These are phyloP conservation scores for Anastatus disparis DNA, from an alignment of 1,140 invertebrate genomes.

Conservation along the genomic window DNA sequence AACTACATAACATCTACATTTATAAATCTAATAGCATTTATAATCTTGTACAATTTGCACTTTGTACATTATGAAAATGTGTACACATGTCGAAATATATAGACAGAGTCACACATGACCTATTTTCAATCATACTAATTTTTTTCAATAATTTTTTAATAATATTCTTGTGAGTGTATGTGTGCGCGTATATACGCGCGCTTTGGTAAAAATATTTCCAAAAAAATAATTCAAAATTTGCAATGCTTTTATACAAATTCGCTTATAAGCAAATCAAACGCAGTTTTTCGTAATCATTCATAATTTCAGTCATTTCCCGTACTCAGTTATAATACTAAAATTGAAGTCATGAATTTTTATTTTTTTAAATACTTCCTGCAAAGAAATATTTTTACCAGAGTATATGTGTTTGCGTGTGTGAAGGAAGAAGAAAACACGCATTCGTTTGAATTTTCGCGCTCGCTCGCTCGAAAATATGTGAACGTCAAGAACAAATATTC, in stretches of 20 bases:
- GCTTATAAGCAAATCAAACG: conserved; percentile 11
- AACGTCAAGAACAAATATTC: conserved; percentile 28
- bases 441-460: conserved; percentile 4
- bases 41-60: conserved; percentile 45
- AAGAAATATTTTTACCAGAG: conserved; percentile 40
- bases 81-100: conserved; percentile 13
- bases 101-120: conserved; percentile 23
- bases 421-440: conserved; percentile 31
- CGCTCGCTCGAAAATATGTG: conserved; percentile 7
- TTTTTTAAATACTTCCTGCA: conserved; percentile 7
- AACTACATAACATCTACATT: conserved; percentile 36
- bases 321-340: conserved; percentile 21
- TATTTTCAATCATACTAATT: conserved; percentile 25
- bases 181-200: conserved; percentile 17
- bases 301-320: conserved; percentile 22
- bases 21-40: conserved; percentile 43
- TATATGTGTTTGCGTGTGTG: conserved; percentile 18
- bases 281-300: conserved; percentile 22
- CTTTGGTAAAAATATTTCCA: conserved; percentile 40
- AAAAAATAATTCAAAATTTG: conserved; percentile 30
- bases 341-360: conserved; percentile 23
- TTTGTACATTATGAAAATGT: conserved; percentile 44
- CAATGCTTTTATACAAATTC: conserved; percentile 4
- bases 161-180: conserved; percentile 26
- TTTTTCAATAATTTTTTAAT: conserved; percentile 6